phyloP scores from a whole-genome alignment of 1,140 invertebrate species.

The Pseudomyrmex flavicornis region DNA sequence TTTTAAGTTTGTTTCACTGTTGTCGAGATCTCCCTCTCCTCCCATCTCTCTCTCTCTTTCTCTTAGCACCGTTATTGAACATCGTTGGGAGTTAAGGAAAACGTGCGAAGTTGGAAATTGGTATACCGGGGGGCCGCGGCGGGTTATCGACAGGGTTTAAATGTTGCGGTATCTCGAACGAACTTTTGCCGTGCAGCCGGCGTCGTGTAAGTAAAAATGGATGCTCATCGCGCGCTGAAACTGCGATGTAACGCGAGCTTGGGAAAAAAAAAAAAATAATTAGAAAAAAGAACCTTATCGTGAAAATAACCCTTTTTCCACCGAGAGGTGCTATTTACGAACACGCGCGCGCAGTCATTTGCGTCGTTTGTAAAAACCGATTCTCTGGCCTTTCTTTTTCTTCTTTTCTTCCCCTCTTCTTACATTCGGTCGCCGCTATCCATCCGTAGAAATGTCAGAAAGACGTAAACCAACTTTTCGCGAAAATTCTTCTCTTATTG shows the following conservation, averaged over 20 bases:
- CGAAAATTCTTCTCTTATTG: slow-evolving; percentile 48
- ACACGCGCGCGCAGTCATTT: slow-evolving; percentile 30
- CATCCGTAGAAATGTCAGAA: slow-evolving; percentile 44
- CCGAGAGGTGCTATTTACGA: slow-evolving; percentile 23
- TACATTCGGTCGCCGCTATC: slow-evolving; percentile 13
- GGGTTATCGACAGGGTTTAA: slow-evolving; percentile 44
- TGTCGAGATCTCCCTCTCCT: slow-evolving; percentile 17
- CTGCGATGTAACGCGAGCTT: slow-evolving; percentile 24
- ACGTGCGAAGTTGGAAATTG: slow-evolving; percentile 55
- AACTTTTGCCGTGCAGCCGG: slow-evolving; percentile 26
- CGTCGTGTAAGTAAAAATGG: slow-evolving; percentile 31
- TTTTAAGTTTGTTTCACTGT: slow-evolving; percentile 54
- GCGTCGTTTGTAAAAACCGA: slow-evolving; percentile 57
- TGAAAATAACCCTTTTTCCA: slow-evolving; percentile 60
- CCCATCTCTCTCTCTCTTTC: background rate
- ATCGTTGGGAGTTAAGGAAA: slow-evolving; percentile 55
- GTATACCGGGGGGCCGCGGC: slow-evolving; percentile 4
- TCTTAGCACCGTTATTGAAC: slow-evolving; percentile 44
- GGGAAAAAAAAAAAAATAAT: slow-evolving; percentile 33
- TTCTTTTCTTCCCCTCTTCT: slow-evolving; percentile 35
- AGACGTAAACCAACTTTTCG: slow-evolving; percentile 45
- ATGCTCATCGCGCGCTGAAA: slow-evolving; percentile 35
- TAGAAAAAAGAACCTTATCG: slow-evolving; percentile 62
- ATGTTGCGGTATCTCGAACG: slow-evolving; percentile 39
- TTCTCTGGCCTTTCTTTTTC: background rate